Base-by-base conservation (phyloP, 2,113 vertebrate genomes). In the Zosterops pallidus region DNA sequence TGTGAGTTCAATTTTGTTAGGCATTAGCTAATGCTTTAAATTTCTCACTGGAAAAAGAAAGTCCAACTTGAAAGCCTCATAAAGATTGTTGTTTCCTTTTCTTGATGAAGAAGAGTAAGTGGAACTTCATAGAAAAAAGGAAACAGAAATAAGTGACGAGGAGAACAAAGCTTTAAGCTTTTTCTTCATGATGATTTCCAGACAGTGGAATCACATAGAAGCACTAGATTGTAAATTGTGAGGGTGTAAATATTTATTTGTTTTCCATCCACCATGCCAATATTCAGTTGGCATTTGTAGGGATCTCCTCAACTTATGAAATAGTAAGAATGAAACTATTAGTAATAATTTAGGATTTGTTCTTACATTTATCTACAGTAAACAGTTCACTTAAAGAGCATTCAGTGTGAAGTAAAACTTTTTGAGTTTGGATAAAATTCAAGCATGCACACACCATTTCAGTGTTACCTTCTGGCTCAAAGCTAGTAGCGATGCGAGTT, bases 401-500 rank as follows among this genome's bases (percentile, higher is more conserved):
- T 59, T 81, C 59, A 63, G 13, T 20, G 9, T 63, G 56, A 86
- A 77, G n/a, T 14, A 41, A 53, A 67, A 62, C 14, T 18, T 20
- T 83, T 77, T 37, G 23, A 41, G 11, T 65, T 62, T 1, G 10
- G 29, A 13, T 83, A 46, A 86, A 90, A 78, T 37, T 56, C 26
- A 72, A n/a, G 29, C 1, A 2, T 1, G 1, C 25, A 9, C 17
- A 28, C 6, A 71, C 16, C 9, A 1, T 19, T n/a, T 47, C 2
- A 6, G 18, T 1, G 0, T 28, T 80, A 67, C 19, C 20, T 65
- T 68, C 50, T 72, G 42, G 22, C 20, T 79, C 37, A 87, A 70
- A 84, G 20, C 24, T 31, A 65, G 42, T 4, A 67, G 49, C 29
- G 82, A 26, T 33, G 9, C 63, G 29, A 56, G 15, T 12, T 42